Conservation (phyloP, 2,113 vertebrate species). For the Engraulis encrasicolus region DNA sequence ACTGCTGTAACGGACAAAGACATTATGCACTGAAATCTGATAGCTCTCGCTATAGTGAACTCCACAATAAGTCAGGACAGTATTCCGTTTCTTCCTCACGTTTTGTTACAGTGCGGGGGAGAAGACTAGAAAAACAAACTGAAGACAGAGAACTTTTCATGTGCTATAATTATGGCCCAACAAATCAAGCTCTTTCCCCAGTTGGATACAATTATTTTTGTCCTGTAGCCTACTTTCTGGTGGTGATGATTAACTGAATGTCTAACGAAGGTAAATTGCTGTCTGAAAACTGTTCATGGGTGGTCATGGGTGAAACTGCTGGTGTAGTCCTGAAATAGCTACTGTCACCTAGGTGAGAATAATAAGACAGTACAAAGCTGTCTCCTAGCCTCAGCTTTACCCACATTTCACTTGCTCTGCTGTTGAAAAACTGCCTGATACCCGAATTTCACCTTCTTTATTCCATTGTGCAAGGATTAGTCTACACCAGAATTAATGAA, state of each 20-base stretch:
- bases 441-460: background rate
- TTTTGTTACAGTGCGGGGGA: background rate
- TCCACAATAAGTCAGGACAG: slow-evolving; percentile 11
- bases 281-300: background rate
- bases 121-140: background rate
- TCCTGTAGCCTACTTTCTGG: background rate
- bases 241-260: background rate
- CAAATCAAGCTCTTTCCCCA: background rate
- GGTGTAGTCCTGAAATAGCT: slow-evolving; percentile 12
- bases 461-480: background rate
- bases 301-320: background rate
- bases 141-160: background rate
- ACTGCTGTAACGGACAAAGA: slow-evolving; percentile 2
- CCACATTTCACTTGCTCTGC: background rate
- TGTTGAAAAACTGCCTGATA: background rate
- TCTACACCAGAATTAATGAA: background rate
- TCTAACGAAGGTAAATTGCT: background rate
- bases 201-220: background rate
- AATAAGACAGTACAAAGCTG: background rate
- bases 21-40: background rate
- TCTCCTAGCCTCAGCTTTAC: background rate
- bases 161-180: background rate
- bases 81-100: slow-evolving; percentile 9
- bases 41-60: background rate
- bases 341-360: slow-evolving; percentile 25